phyloP scores from a whole-genome alignment of 2,797 vertebrate species.

The Schizopygopsis pylzovi region DNA sequence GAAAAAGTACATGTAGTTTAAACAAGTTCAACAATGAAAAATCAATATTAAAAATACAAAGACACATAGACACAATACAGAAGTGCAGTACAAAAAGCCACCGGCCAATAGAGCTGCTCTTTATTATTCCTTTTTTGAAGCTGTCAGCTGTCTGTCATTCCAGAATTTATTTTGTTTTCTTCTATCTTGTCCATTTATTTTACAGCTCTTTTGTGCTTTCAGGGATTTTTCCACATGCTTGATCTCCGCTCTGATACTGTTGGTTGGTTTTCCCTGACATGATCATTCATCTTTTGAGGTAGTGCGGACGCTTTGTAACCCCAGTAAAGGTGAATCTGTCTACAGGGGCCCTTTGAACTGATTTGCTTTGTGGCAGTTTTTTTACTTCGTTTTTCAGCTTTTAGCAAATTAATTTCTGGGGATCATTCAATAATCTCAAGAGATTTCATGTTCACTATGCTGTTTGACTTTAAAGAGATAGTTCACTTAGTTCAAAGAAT shows the following conservation, averaged over 20 bases:
- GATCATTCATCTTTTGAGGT: slow-evolving; percentile 41
- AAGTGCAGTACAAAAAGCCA: not conserved
- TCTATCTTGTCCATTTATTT: slow-evolving; percentile 45
- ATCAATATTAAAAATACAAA: slow-evolving; percentile 9
- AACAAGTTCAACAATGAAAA: slow-evolving; percentile 19
- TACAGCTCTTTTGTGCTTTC: slow-evolving; percentile 33
- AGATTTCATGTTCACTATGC: not conserved
- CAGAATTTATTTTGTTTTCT: slow-evolving; percentile 45
- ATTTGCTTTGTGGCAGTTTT: not conserved
- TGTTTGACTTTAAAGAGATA: slow-evolving; percentile 10
- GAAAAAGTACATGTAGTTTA: slow-evolving; percentile 5
- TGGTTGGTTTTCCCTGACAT: slow-evolving; percentile 44
- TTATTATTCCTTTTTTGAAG: slow-evolving; percentile 5
- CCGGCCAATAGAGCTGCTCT: slow-evolving; percentile 34
- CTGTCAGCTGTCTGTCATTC: slow-evolving; percentile 44
- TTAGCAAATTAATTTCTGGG: not conserved
- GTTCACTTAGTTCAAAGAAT: not conserved
- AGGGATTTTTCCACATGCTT: slow-evolving; percentile 44
- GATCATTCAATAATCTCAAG: not conserved
- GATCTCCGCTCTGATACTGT: slow-evolving; percentile 31
- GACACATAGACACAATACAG: slow-evolving; percentile 1
- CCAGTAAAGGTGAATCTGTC: slow-evolving; percentile 1
- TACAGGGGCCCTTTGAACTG: not conserved
- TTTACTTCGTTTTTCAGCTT: not conserved
- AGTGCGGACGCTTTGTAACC: not conserved